Evolutionary conservation across 2,113 vertebrate genomes (phyloP).

Genomic region (Rhabdomys dilectus): DNA sequence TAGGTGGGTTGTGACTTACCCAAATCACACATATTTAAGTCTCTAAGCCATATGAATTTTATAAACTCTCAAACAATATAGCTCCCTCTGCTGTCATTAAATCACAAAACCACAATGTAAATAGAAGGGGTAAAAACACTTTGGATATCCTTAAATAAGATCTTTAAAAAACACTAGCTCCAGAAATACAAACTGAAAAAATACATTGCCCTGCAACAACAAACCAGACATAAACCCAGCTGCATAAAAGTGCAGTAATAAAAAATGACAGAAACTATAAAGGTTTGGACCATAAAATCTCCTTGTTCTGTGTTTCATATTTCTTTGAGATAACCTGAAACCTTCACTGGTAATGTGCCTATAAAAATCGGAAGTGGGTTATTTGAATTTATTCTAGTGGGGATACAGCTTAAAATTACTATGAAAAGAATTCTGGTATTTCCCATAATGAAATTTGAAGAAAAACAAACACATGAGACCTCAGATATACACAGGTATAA

Average conservation of each 20-base stretch:
- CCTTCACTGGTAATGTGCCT: slow-evolving; percentile 61
- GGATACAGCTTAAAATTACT: slow-evolving; percentile 46
- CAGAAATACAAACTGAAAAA: slow-evolving; percentile 68
- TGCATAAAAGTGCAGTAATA: slow-evolving; percentile 68
- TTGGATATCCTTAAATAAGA: slow-evolving; percentile 57
- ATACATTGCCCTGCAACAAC: slow-evolving; percentile 18
- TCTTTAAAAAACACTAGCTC: slow-evolving; percentile 66
- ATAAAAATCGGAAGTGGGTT: slow-evolving; percentile 74
- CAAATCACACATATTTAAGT: slow-evolving; percentile 27
- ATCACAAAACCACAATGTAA: slow-evolving; percentile 53
- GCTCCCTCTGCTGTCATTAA: slow-evolving; percentile 56
- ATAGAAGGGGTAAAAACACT: slow-evolving; percentile 10
- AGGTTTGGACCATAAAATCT: slow-evolving; percentile 69
- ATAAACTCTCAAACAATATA: slow-evolving; percentile 56
- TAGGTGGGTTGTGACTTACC: background rate
- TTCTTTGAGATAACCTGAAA: slow-evolving; percentile 73
- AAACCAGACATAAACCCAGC: slow-evolving; percentile 71
- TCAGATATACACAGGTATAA: background rate
- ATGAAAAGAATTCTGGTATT: slow-evolving; percentile 43
- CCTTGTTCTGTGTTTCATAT: slow-evolving; percentile 65
- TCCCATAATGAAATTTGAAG: slow-evolving; percentile 49
- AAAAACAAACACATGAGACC: background rate
- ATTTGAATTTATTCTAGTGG: slow-evolving; percentile 73
- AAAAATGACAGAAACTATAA: slow-evolving; percentile 72
- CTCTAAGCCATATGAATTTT: slow-evolving; percentile 58